These are phyloP conservation scores for Drosophila nannoptera DNA, from an alignment of 1,140 invertebrate genomes.

Conservation along the genomic window DNA sequence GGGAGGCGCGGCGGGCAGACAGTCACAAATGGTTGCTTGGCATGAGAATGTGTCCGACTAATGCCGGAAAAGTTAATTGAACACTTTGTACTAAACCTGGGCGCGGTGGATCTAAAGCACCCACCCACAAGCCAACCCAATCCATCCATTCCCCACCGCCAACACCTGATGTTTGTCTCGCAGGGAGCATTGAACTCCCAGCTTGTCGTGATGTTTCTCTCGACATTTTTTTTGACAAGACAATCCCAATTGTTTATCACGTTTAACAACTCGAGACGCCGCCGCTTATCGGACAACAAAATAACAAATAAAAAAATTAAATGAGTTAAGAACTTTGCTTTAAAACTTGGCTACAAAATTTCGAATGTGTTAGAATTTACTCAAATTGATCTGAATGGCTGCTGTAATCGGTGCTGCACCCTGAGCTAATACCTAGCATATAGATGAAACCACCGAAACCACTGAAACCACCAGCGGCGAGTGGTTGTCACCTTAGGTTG, in stretches of 20 bases:
- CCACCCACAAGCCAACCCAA: not conserved
- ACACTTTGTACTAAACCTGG: slow-evolving; percentile 35
- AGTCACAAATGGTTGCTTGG: slow-evolving; percentile 35
- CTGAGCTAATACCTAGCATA: not conserved
- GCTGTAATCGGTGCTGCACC: slow-evolving; percentile 2
- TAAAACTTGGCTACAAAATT: not conserved
- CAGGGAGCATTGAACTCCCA: slow-evolving; percentile 27
- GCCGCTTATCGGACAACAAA: slow-evolving; percentile 1
- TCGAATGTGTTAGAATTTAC: not conserved
- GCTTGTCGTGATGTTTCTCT: not conserved
- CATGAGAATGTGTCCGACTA: slow-evolving; percentile 33
- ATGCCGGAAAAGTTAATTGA: slow-evolving; percentile 42
- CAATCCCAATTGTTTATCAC: slow-evolving; percentile 7
- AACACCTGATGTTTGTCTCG: slow-evolving; percentile 24
- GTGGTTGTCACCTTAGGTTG: slow-evolving; percentile 30
- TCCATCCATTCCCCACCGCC: too few species aligned
- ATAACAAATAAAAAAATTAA: not conserved
- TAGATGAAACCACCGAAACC: not conserved
- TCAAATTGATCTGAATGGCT: not conserved
- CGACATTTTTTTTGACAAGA: not conserved
- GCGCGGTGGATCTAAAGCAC: slow-evolving; percentile 27
- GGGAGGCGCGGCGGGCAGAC: too few species aligned
- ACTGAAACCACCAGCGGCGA: slow-evolving; percentile 13
- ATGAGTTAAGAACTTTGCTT: not conserved
- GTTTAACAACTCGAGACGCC: not conserved